Percentiles rank a stretch among this genome's conserved stretches.
Evolutionary conservation across 2,113 vertebrate species (phyloP).

Genomic region (Thymallus thymallus): DNA sequence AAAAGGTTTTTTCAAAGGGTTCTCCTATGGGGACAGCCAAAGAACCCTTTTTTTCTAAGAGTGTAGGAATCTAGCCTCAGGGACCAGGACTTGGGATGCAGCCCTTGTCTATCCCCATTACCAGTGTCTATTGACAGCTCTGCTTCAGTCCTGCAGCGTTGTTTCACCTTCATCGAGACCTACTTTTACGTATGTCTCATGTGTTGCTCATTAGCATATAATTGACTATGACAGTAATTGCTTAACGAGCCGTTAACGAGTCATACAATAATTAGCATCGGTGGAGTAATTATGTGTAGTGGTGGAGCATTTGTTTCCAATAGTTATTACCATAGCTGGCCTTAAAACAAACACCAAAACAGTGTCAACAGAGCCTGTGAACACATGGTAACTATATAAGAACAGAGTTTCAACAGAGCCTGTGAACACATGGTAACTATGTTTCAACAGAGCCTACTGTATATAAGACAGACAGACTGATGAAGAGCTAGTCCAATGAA

Average conservation of each 20-base stretch:
- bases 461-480: not conserved
- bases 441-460: not conserved
- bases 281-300: conserved; percentile 75
- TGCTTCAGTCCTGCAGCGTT: too few relatives aligned
- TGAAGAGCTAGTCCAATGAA: not conserved
- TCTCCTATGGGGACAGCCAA: too few relatives aligned
- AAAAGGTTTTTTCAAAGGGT: too few relatives aligned
- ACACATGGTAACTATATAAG: conserved; percentile 17
- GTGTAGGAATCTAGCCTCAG: too few relatives aligned
- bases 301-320: conserved; percentile 65
- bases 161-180: conserved; percentile 31
- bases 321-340: conserved; percentile 60
- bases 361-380: conserved; percentile 23
- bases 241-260: conserved; percentile 77
- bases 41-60: too few relatives aligned
- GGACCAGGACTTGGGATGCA: too few relatives aligned
- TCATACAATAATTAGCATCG: conserved; percentile 74
- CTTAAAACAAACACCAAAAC: conserved; percentile 54
- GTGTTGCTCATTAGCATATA: conserved; percentile 73
- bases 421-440: conserved; percentile 14
- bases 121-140: too few relatives aligned
- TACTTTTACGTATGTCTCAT: conserved; percentile 56
- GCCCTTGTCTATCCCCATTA: too few relatives aligned
- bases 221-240: conserved; percentile 71
- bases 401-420: not conserved